Percentiles rank a stretch among this genome's conserved stretches.
phyloP scores from a whole-genome alignment of 2,888 invertebrate species.

The Tachina grossa region DNA sequence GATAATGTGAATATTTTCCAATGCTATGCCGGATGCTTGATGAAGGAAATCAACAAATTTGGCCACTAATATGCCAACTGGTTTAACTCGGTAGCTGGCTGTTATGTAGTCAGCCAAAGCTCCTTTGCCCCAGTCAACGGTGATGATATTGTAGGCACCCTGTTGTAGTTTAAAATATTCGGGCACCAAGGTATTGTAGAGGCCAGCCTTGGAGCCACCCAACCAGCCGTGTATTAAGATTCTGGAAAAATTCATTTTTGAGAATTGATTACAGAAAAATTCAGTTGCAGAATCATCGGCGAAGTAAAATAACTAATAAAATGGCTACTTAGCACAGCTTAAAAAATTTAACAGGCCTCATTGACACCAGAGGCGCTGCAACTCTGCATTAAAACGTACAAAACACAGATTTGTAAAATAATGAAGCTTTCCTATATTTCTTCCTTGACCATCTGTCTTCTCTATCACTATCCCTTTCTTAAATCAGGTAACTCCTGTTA shows the following conservation, averaged over 20 bases:
- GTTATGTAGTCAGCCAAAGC: conserved; percentile 80
- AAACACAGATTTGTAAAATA: no score
- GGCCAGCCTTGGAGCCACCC: conserved; percentile 77
- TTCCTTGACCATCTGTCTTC: no score
- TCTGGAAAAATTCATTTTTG: conserved; percentile 68
- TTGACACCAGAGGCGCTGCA: no score
- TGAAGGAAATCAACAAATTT: conserved; percentile 87
- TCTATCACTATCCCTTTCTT: no score
- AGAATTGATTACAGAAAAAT: not conserved
- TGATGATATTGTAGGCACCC: conserved; percentile 78
- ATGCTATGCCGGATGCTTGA: conserved; percentile 83
- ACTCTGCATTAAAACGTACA: no score
- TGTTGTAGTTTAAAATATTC: conserved; percentile 74
- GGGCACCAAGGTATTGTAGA: conserved; percentile 77
- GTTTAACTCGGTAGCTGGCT: conserved; percentile 81
- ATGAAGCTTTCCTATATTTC: no score
- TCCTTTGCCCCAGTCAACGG: conserved; percentile 81
- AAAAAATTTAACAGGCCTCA: no score
- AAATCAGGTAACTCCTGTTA: no score
- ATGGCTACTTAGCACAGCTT: no score
- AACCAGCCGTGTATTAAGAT: conserved; percentile 81
- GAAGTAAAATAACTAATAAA: no score
- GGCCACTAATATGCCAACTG: conserved; percentile 85
- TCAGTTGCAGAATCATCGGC: no score
- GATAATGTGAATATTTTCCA: conserved; percentile 79